Base-by-base conservation (phyloP, 1,140 invertebrate species). In the Orchesella cincta region DNA sequence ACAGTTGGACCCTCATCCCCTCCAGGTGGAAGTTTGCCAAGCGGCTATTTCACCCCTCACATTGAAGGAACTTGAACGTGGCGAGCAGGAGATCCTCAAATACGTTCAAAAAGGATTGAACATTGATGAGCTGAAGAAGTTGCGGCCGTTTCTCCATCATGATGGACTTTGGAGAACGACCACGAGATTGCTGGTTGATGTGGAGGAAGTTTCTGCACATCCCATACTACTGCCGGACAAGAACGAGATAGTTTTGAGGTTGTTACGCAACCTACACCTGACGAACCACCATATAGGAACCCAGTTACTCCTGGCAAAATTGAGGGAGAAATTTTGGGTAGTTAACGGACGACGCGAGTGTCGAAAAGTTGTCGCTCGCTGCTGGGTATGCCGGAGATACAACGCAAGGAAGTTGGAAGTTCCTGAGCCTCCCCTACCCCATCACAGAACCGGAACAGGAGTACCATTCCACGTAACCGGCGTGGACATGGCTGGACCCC, bases 241-340 rank as follows among this genome's bases (percentile, higher is more conserved):
- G 16, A 31, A 71, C 23, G 29, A 31, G 16, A 12, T 71, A 2
- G 67, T 71, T 8, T 5, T 31, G 12, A 16, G 34, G 23, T 16
- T 71, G 34, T 28, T 71, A 12, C 3, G 31, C 16, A 2, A 16
- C 5, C 16, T 28, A 36, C 67, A 71, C 23, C 12, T 28, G 18
- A 31, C 8, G 31, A 12, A 71, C 23, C 18, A 18, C 18, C 67
- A 71, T 33, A 29, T 23, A 16, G 67, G 67, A 12, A 18, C 23
- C 2, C 2, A 8, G 3, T 28, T 26, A 8, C 29, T 36, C 16
- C 29, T 71, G 29, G 23, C 16, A 14, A 28, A 16, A 3, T 26
- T 71, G 23, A 28, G 67, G 12, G 67, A 71, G 26, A 8, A 23
- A 20, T 71, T 71, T 31, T 71, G 67, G 67, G 5, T 71, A 12